A percentile compares a stretch with the other conserved stretches of the same genome.
These are phyloP conservation scores for Xanthostigma xanthostigma DNA, from an alignment of 2,888 invertebrate species.

Conservation along the genomic window DNA sequence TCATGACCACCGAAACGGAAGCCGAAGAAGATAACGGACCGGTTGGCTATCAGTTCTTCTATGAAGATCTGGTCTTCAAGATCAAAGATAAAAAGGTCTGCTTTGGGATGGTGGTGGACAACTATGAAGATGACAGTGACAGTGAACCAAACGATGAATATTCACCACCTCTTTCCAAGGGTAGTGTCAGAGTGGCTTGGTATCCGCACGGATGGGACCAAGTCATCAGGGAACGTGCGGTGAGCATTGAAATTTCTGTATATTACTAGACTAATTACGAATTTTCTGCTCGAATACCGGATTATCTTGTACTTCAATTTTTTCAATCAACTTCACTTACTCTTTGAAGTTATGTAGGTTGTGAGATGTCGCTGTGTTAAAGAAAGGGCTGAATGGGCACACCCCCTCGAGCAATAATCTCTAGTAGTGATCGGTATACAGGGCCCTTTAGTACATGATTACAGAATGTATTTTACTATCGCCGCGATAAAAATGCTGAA, in stretches of 20 bases:
- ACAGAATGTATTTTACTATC: too few species aligned
- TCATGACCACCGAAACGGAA: not conserved
- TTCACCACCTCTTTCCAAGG: slow-evolving; percentile 3
- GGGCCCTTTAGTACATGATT: too few species aligned
- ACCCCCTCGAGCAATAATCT: too few species aligned
- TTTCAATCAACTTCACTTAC: too few species aligned
- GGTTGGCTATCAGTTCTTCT: slow-evolving; percentile 1
- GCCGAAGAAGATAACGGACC: not conserved
- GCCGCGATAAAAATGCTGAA: too few species aligned
- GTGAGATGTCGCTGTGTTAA: too few species aligned
- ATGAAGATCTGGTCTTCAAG: slow-evolving; percentile 6
- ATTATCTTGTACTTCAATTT: too few species aligned
- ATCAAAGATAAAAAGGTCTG: slow-evolving; percentile 5
- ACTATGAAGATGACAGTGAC: slow-evolving; percentile 6
- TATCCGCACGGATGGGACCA: slow-evolving; percentile 6
- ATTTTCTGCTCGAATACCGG: too few species aligned
- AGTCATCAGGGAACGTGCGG: slow-evolving; percentile 3
- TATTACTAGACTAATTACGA: too few species aligned
- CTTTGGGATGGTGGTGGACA: slow-evolving; percentile 6
- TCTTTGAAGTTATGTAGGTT: too few species aligned
- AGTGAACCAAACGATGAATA: slow-evolving; percentile 1
- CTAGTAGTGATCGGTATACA: too few species aligned
- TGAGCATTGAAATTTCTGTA: not conserved
- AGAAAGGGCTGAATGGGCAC: too few species aligned
- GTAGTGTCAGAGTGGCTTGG: slow-evolving; percentile 4